Conservation (phyloP, 2,888 invertebrate species). For the Pandemis heparana region DNA sequence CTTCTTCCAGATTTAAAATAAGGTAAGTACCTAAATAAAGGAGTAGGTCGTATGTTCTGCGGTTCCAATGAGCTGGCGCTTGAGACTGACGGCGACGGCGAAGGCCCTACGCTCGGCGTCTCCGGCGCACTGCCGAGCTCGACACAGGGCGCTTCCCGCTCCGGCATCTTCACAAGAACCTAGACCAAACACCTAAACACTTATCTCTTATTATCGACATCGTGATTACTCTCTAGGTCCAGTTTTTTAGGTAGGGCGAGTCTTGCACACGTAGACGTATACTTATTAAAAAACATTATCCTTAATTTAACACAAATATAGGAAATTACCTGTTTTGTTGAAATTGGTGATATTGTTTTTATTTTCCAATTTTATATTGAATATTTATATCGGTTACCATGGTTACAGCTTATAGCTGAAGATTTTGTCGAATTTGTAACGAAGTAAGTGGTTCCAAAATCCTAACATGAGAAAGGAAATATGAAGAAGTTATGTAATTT, state of each 20-base stretch:
- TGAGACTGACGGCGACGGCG: slow-evolving; percentile 77
- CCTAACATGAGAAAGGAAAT: slow-evolving; percentile 11
- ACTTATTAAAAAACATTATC: background rate
- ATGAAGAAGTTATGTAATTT: background rate
- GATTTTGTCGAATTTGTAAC: background rate
- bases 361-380: slow-evolving; percentile 29
- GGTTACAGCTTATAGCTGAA: slow-evolving; percentile 40
- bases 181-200: background rate
- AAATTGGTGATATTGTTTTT: slow-evolving; percentile 12
- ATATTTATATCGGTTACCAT: slow-evolving; percentile 48
- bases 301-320: background rate
- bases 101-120: slow-evolving; percentile 63
- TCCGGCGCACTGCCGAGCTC: slow-evolving; percentile 75
- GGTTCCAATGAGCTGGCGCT: slow-evolving; percentile 78
- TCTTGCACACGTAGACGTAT: background rate
- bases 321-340: background rate
- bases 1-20: background rate
- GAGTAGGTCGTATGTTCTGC: slow-evolving; percentile 66
- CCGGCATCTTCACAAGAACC: slow-evolving; percentile 63
- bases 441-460: background rate
- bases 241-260: background rate
- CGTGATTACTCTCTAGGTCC: background rate
- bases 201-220: background rate
- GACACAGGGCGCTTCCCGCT: slow-evolving; percentile 70
- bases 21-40: slow-evolving; percentile 71